These are phyloP conservation scores for Lasioglossum leucozonium DNA, from an alignment of 2,888 invertebrate genomes.

Conservation along the genomic window DNA sequence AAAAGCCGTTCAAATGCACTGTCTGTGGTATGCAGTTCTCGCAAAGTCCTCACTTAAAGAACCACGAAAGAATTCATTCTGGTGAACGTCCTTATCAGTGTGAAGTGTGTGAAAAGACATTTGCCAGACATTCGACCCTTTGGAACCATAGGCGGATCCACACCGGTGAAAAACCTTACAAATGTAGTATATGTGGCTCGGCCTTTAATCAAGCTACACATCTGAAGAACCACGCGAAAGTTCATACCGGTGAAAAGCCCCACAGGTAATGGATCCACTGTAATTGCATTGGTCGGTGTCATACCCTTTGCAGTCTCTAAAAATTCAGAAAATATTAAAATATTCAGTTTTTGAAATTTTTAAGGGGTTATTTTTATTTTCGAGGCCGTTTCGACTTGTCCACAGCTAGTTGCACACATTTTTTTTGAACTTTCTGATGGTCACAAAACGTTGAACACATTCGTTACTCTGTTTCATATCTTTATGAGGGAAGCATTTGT, in stretches of 20 bases:
- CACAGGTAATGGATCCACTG: conserved; percentile 85
- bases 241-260: conserved; percentile 87
- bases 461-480: no score
- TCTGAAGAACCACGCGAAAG: conserved; percentile 94
- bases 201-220: conserved; percentile 96
- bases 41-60: conserved; percentile 94
- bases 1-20: conserved; percentile 89
- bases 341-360: neutral
- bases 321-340: neutral
- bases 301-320: neutral
- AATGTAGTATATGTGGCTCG: conserved; percentile 86
- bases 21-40: conserved; percentile 97
- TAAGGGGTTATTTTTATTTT: neutral
- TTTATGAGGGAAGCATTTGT: neutral
- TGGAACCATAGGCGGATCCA: conserved; percentile 96
- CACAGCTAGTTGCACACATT: neutral
- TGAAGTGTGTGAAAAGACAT: conserved; percentile 95
- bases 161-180: conserved; percentile 94
- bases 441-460: no score
- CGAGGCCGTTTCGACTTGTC: no score
- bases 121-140: conserved; percentile 93
- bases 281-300: neutral
- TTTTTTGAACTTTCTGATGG: neutral
- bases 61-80: conserved; percentile 94
- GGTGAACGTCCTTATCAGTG: conserved; percentile 95